Percentiles rank a stretch among this genome's conserved stretches.
Conservation (phyloP, 2,113 vertebrate genomes). For the Equus quagga region DNA sequence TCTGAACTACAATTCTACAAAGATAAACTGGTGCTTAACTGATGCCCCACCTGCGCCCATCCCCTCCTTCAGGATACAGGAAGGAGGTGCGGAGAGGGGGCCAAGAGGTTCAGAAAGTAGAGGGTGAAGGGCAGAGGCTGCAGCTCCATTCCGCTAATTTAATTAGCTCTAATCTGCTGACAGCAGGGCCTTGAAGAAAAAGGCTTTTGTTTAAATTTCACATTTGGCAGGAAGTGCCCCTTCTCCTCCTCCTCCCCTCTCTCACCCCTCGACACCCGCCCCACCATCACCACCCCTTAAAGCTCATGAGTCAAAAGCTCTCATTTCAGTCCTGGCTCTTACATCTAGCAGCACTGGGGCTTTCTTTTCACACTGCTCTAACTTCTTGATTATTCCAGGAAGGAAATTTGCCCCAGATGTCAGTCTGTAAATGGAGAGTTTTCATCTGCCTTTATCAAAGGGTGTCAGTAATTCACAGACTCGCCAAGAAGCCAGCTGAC, state of each 20-base stretch:
- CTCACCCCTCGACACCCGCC: too few species aligned
- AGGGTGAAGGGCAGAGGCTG: slow-evolving; percentile 12
- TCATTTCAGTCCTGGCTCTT: slow-evolving; percentile 49
- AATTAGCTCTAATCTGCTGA: slow-evolving; percentile 74
- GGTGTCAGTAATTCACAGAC: slow-evolving; percentile 48
- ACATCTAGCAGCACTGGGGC: background rate
- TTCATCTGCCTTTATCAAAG: slow-evolving; percentile 55
- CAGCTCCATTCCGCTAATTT: slow-evolving; percentile 55
- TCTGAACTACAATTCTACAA: background rate
- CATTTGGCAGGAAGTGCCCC: slow-evolving; percentile 73
- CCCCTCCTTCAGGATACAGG: background rate
- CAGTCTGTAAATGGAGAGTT: slow-evolving; percentile 50
- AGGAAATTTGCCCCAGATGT: slow-evolving; percentile 76
- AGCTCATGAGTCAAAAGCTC: slow-evolving; percentile 64
- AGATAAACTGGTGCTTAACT: background rate
- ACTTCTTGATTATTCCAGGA: slow-evolving; percentile 67
- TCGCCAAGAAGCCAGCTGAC: background rate
- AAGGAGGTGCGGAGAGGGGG: background rate
- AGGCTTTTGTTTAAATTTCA: slow-evolving; percentile 74
- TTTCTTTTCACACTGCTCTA: slow-evolving; percentile 70
- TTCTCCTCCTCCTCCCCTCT: background rate
- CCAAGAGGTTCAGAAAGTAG: background rate
- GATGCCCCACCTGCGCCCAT: background rate
- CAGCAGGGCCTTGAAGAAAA: slow-evolving; percentile 68
- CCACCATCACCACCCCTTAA: background rate